phyloP scores from a whole-genome alignment of 2,797 vertebrate genomes.

The Syngnathus rostellatus region DNA sequence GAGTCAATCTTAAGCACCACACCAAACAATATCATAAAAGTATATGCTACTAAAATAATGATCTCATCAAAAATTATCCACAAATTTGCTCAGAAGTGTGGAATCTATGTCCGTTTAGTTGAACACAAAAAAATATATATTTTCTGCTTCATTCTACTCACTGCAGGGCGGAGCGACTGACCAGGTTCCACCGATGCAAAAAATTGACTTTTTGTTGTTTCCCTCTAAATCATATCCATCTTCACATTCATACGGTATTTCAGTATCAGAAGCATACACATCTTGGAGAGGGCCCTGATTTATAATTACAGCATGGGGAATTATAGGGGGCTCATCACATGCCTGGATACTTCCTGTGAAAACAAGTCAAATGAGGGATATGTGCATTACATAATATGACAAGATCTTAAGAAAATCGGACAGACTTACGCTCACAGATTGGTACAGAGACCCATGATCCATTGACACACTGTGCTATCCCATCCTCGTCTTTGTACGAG shows the following conservation, averaged over 20 bases:
- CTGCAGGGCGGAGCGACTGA: slow-evolving; percentile 12
- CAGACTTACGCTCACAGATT: slow-evolving; percentile 46
- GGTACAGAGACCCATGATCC: slow-evolving; percentile 33
- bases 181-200: slow-evolving; percentile 16
- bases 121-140: too few relatives aligned
- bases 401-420: neutral
- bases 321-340: slow-evolving; percentile 26
- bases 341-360: neutral
- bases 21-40: too few relatives aligned
- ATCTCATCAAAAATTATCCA: too few relatives aligned
- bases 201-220: fast-evolving
- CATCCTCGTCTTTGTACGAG: fast-evolving
- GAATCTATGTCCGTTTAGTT: too few relatives aligned
- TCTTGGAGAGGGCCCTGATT: slow-evolving; percentile 7
- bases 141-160: slow-evolving; percentile 12
- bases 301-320: slow-evolving; percentile 31
- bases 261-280: neutral
- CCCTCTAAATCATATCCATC: slow-evolving; percentile 8
- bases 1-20: too few relatives aligned
- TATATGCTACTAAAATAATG: too few relatives aligned
- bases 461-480: neutral
- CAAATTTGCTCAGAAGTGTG: too few relatives aligned
- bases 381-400: neutral
- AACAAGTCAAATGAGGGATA: neutral
- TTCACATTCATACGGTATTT: slow-evolving; percentile 31